Evolutionary conservation across 2,888 invertebrate species (phyloP).

Genomic region (Neoascia interrupta): DNA sequence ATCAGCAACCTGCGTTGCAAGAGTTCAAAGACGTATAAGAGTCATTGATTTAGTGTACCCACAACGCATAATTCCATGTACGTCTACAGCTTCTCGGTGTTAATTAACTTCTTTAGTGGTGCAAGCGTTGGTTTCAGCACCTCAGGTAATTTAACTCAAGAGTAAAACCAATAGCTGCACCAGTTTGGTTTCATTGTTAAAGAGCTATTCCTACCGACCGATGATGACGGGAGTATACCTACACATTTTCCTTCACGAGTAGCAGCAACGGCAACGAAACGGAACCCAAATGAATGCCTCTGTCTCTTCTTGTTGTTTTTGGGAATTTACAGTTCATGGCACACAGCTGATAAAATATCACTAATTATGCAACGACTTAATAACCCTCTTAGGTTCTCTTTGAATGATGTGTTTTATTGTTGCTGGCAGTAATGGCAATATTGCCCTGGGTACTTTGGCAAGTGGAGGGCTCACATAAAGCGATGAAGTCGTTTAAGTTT

Average conservation of each 20-base stretch:
- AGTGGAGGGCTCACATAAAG: neutral
- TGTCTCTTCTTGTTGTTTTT: conserved; percentile 18
- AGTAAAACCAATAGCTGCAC: conserved; percentile 4
- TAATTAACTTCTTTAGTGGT: conserved; percentile 22
- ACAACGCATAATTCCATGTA: neutral
- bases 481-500: neutral
- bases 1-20: conserved; percentile 15
- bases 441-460: neutral
- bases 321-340: conserved; percentile 13
- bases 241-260: conserved; percentile 25
- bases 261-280: neutral
- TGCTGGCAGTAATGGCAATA: neutral
- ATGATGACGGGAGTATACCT: too few species aligned
- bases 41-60: conserved; percentile 14
- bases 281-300: conserved; percentile 5
- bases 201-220: conserved; percentile 4
- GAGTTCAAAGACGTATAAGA: neutral
- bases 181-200: neutral
- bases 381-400: conserved; percentile 21
- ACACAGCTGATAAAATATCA: conserved; percentile 37
- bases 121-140: too few species aligned
- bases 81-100: conserved; percentile 3
- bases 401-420: conserved; percentile 10
- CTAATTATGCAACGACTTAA: conserved; percentile 39
- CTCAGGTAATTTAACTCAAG: conserved; percentile 16